Base-by-base conservation (phyloP, 1,140 invertebrate genomes). In the Drosophila ambigua region DNA sequence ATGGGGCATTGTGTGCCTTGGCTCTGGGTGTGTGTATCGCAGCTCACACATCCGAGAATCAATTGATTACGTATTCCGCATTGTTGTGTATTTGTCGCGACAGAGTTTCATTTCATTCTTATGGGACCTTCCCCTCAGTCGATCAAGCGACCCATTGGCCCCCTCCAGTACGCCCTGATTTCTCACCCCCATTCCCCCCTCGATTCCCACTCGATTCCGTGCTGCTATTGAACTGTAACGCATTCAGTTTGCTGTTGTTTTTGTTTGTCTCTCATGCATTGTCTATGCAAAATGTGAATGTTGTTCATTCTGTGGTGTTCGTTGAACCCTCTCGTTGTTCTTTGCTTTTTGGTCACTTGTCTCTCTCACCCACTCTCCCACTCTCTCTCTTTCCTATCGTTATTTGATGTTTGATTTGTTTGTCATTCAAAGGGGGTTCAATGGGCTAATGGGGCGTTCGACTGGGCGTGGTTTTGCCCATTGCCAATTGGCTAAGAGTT, bases 51-150 rank as follows among this genome's bases (percentile, higher is more conserved):
- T 69, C 64, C 71, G 3, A 3, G 78, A 74, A 66, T 63, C 75
- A 88, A 87, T 87, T 87, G 83, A 87, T 87, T 87, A 87, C 79
- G 83, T 87, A 88, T 88, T 83, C 83, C 66, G 59, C 79, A 83
- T 76, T 73, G 77, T 87, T 72, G 68, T 60, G 68, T 72, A 72
- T 72, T 81, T 87, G 82, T 88, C 78, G 83, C 84, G 83, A 88
- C 84, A 83, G 83, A 89, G 89, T 77, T 88, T 89, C 87, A 88
- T 88, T 88, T 80, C 65, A 68, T 83, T 88, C 83, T 79, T 79
- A 73, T 79, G 83, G 83, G 66, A 76, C 53, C 46, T 46, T 5
- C 7, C 52, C 48, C 44, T 50, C 79, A 74, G 65, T 76, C 66
- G 80, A 83, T 75, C 80, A 68, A 50, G 72, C 72, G 48, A 64